These are phyloP conservation scores for Phymastichus coffea DNA, from an alignment of 1,140 invertebrate species.

Conservation along the genomic window DNA sequence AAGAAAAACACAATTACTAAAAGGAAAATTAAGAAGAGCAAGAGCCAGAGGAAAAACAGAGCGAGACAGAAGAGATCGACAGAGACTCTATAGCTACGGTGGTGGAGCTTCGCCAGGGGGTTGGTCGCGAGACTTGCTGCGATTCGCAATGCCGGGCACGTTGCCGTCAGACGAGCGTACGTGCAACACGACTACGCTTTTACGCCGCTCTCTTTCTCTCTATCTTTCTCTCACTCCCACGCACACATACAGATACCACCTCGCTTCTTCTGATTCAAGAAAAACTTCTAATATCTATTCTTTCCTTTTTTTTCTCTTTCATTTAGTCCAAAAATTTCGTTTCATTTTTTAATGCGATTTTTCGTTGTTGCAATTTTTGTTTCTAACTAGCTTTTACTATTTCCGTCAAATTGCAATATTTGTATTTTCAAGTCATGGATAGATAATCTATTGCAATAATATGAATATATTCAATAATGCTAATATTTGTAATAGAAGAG, in stretches of 20 bases:
- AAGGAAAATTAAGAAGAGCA: background rate
- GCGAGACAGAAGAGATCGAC: background rate
- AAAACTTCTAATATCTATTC: background rate
- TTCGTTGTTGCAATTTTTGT: too few species aligned
- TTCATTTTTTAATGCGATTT: too few species aligned
- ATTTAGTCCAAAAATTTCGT: too few species aligned
- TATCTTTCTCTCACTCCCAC: constrained; percentile 20
- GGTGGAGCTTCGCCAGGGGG: constrained; percentile 37
- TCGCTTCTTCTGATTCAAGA: constrained; percentile 19
- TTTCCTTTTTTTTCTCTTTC: background rate
- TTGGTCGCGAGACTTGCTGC: constrained; percentile 27
- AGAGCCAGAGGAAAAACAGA: background rate
- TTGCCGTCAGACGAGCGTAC: constrained; percentile 57
- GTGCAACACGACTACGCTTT: constrained; percentile 59
- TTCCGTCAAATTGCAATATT: too few species aligned
- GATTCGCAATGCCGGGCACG: constrained; percentile 48
- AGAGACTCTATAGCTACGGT: constrained; percentile 8
- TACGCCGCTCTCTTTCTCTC: constrained; percentile 41
- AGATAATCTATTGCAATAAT: too few species aligned
- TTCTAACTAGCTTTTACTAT: too few species aligned
- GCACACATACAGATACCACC: background rate
- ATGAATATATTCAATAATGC: too few species aligned
- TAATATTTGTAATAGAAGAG: too few species aligned
- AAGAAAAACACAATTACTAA: too few species aligned
- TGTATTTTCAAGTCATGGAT: too few species aligned